Conservation (phyloP, 92 coral and sea anemone species). For the Heteractis magnifica region DNA sequence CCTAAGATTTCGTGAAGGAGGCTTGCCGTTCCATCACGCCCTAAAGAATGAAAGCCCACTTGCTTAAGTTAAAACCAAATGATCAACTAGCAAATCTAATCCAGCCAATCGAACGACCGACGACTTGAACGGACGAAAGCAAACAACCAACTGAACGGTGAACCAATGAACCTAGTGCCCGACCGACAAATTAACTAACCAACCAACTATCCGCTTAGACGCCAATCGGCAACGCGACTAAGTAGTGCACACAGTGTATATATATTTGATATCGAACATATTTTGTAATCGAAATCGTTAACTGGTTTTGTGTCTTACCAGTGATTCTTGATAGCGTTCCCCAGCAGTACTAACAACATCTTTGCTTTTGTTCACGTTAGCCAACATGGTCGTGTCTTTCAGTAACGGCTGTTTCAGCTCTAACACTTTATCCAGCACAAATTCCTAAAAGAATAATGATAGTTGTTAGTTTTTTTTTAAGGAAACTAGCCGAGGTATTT, state of each 20-base stretch:
- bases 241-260: too few species aligned
- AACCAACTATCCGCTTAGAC: too few species aligned
- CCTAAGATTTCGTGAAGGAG: too few species aligned
- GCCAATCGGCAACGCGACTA: too few species aligned
- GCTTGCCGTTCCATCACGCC: too few species aligned
- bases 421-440: conserved; percentile 74
- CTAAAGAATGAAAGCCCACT: too few species aligned
- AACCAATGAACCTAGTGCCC: background rate
- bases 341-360: conserved; percentile 66
- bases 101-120: background rate
- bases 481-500: background rate
- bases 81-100: too few species aligned
- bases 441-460: conserved; percentile 43
- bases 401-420: conserved; percentile 62
- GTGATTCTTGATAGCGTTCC: conserved; percentile 71
- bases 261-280: too few species aligned
- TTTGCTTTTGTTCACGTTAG: conserved; percentile 62
- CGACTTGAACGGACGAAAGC: background rate
- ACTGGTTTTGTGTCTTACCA: conserved; percentile 38
- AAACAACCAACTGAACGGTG: background rate
- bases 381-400: conserved; percentile 70
- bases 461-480: background rate
- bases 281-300: background rate
- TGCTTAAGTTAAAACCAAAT: too few species aligned
- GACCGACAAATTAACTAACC: background rate